Evolutionary conservation across 2,113 vertebrate species (phyloP).

Genomic region (Ochotona princeps): DNA sequence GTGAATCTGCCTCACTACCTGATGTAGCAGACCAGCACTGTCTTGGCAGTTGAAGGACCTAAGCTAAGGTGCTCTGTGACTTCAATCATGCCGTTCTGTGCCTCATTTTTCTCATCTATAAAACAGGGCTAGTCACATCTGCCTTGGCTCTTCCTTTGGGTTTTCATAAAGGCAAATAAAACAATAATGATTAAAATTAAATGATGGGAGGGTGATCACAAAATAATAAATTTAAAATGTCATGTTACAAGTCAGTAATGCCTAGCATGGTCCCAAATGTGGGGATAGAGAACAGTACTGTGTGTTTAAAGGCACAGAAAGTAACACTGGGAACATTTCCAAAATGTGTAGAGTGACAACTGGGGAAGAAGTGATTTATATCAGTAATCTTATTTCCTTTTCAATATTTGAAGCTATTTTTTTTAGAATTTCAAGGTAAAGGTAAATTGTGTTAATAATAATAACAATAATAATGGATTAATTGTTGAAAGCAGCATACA

Average conservation of each 20-base stretch:
- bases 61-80: background rate
- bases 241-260: background rate
- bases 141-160: background rate
- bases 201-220: background rate
- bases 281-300: background rate
- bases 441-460: background rate
- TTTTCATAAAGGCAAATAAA: conserved; percentile 41
- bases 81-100: background rate
- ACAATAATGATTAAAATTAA: background rate
- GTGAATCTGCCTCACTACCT: background rate
- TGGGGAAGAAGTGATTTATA: background rate
- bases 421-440: background rate
- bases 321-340: background rate
- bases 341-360: background rate
- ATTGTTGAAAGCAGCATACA: background rate
- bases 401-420: background rate
- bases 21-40: background rate
- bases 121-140: background rate
- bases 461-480: background rate
- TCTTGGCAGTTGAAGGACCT: background rate
- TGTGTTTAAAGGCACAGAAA: background rate
- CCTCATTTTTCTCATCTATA: background rate
- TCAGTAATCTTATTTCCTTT: background rate
- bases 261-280: background rate
- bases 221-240: background rate